phyloP scores from a whole-genome alignment of 2,888 invertebrate species.

The Drosophila siamana region DNA sequence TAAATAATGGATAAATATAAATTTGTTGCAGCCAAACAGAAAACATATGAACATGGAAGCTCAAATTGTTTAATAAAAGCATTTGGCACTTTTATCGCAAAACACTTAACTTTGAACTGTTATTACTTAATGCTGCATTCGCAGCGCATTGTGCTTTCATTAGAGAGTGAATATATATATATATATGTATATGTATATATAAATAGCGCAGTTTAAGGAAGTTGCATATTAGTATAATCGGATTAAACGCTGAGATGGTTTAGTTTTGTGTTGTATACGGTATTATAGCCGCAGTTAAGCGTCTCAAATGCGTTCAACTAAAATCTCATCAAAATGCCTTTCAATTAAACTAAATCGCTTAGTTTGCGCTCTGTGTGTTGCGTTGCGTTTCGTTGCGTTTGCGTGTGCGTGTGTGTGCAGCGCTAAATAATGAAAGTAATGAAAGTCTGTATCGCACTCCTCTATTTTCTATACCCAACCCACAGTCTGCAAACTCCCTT shows the following conservation, averaged over 20 bases:
- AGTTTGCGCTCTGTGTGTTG: conserved; percentile 53
- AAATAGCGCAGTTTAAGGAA: conserved; percentile 1
- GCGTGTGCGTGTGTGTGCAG: conserved; percentile 25
- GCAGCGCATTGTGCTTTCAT: neutral
- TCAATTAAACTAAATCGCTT: conserved; percentile 75
- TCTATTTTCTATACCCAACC: neutral
- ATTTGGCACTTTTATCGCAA: neutral
- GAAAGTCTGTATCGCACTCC: conserved; percentile 52
- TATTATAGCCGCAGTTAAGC: conserved; percentile 21
- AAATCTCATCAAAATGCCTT: conserved; percentile 73
- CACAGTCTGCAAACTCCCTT: conserved; percentile 9
- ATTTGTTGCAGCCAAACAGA: too few species aligned
- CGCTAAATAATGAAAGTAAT: conserved; percentile 73
- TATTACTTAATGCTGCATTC: neutral
- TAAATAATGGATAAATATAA: too few species aligned
- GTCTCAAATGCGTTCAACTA: conserved; percentile 59
- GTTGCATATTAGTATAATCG: conserved; percentile 19
- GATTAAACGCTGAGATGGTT: conserved; percentile 20
- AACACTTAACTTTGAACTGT: neutral
- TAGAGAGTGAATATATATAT: neutral
- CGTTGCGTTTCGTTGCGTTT: neutral
- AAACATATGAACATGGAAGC: too few species aligned
- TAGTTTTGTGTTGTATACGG: neutral
- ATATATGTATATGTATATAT: neutral
- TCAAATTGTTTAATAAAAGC: neutral